Percentiles rank a stretch among this genome's conserved stretches.
These are phyloP conservation scores for Platorchestia sp. DNA, from an alignment of 1,140 invertebrate genomes.

Conservation along the genomic window DNA sequence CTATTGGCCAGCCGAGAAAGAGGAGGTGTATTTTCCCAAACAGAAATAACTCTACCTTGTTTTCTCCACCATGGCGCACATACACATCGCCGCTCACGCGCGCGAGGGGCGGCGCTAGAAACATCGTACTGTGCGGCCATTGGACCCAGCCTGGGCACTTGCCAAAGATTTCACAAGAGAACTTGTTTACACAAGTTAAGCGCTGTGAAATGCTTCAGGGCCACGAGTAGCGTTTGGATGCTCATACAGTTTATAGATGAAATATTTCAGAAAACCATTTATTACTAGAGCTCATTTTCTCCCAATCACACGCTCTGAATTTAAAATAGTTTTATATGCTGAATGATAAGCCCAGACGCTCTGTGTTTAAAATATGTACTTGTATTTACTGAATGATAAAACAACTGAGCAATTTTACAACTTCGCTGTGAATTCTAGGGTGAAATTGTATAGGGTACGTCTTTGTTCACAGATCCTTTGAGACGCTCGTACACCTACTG, in stretches of 20 bases:
- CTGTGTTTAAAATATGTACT: no score
- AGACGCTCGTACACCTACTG: constrained; percentile 83
- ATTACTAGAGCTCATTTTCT: not conserved
- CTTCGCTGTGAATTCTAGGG: not conserved
- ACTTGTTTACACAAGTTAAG: not conserved
- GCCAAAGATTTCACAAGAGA: not conserved
- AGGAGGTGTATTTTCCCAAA: no score
- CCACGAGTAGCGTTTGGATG: not conserved
- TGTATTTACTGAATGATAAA: not conserved
- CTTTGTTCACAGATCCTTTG: constrained; percentile 75
- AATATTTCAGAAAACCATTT: not conserved
- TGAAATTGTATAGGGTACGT: not conserved
- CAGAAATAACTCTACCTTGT: no score
- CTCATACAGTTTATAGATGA: not conserved
- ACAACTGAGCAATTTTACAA: not conserved
- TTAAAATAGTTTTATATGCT: no score
- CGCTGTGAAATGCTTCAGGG: not conserved
- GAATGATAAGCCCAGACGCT: no score
- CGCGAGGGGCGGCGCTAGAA: not conserved
- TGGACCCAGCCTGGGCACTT: not conserved
- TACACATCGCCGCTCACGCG: not conserved
- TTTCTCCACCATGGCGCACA: not conserved
- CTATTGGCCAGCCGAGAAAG: no score
- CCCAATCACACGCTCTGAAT: not conserved
- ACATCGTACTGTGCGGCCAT: not conserved